phyloP scores from a whole-genome alignment of 2,113 vertebrate genomes.

The Hymenochirus boettgeri region DNA sequence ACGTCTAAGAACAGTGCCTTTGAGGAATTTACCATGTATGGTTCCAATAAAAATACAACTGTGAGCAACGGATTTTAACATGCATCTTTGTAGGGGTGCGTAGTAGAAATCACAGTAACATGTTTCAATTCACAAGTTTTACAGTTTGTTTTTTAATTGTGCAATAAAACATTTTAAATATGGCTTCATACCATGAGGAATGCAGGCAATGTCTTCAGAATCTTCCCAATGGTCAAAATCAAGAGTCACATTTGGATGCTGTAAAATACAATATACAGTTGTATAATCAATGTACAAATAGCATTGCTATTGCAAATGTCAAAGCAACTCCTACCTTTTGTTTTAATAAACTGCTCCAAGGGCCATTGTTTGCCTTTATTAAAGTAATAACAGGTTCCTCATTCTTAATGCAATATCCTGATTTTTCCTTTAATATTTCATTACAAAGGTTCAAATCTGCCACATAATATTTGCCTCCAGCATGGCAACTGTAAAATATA shows the following conservation, averaged over 20 bases:
- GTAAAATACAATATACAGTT: constrained; percentile 20
- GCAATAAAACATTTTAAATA: too few species aligned
- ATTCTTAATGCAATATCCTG: constrained; percentile 45
- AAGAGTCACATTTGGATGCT: constrained; percentile 62
- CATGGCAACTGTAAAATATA: constrained; percentile 55
- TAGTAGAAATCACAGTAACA: too few species aligned
- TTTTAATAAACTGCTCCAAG: constrained; percentile 56
- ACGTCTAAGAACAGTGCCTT: too few species aligned
- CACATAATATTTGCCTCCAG: constrained; percentile 57
- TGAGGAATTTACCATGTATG: too few species aligned
- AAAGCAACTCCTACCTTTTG: constrained; percentile 48
- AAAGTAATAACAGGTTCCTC: constrained; percentile 55
- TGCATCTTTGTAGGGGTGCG: too few species aligned
- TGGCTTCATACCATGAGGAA: constrained; percentile 50
- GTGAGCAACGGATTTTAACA: too few species aligned
- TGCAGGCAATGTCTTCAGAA: constrained; percentile 50
- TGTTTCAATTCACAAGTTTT: too few species aligned
- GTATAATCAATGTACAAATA: not conserved
- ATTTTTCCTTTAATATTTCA: constrained; percentile 51
- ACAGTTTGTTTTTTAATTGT: too few species aligned
- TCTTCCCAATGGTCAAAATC: constrained; percentile 68
- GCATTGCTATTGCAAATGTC: not conserved
- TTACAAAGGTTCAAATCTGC: constrained; percentile 60
- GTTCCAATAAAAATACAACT: too few species aligned
- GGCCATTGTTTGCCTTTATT: constrained; percentile 50